Base-by-base conservation (phyloP, 1,140 invertebrate genomes). In the Caenorhabditis inopinata region DNA sequence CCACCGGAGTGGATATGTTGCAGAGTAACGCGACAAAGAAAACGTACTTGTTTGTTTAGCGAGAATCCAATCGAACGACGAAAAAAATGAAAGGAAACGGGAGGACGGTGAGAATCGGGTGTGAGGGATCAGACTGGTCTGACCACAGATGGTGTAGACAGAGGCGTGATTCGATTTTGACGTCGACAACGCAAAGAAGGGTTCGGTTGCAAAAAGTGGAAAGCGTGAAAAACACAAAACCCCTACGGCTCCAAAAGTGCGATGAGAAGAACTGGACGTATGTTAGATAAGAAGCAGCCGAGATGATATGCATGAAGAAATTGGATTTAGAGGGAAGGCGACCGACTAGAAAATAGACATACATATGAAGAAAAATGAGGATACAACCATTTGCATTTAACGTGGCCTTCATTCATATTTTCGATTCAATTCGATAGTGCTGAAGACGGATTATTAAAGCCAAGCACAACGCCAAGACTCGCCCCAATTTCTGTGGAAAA, bases 271-370 rank as follows among this genome's bases (percentile, higher is more conserved):
- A 32, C 38, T 42, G 51, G 49, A 51, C 23, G 23, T 25, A 25
- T 23, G 49, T 51, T 25, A 27, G 51, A 58, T 29, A 58, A 32
- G 51, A 2, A 29, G 51, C 27, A 58, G 49, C n/a, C 27, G 27
- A 35, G 58, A 68, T 68, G 58, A 68, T 68, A 68, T 68, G 58
- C 58, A 68, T 68, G 58, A 68, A 68, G 58, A 68, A 68, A 68
- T 68, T 68, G 58, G 58, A 68, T 68, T 68, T 27, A 68, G 58
- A 16, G 25, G 25, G 58, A 29, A 68, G 32, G 58, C 58, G 32
- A 68, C 58, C 58, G 32, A 68, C 32, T 68, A 68, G 58, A 68
- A 68, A 68, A 68, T 68, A 68, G 18, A 68, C 58, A 32, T 21
- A 32, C 29, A 68, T 68, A 42, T 35, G n/a, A 51, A 21, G 4